phyloP scores from a whole-genome alignment of 2,113 vertebrate species.

The Brevimyrus niger region DNA sequence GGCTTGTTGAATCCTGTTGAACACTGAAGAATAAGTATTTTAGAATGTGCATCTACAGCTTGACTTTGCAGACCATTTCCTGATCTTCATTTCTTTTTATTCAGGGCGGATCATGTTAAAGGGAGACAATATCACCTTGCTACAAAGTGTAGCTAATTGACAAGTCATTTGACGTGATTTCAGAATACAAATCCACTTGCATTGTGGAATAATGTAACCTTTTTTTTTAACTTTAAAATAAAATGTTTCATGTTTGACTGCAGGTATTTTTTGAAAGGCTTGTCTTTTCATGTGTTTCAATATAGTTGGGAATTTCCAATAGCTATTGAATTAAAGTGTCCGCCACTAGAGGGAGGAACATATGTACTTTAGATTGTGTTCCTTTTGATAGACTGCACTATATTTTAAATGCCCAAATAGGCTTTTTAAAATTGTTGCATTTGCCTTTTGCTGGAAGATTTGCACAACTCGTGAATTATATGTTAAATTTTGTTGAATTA shows the following conservation, averaged over 20 bases:
- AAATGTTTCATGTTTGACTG: neutral
- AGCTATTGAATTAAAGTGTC: neutral
- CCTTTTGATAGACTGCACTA: neutral
- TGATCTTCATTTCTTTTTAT: slow-evolving; percentile 20
- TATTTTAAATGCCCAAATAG: neutral
- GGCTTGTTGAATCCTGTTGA: neutral
- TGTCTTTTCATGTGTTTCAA: neutral
- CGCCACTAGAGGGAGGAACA: neutral
- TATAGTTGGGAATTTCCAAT: neutral
- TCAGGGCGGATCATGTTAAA: slow-evolving; percentile 96
- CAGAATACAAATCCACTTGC: neutral
- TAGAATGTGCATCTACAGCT: neutral
- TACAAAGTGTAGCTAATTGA: slow-evolving; percentile 84
- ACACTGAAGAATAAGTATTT: neutral
- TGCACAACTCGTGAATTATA: neutral
- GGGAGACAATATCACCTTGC: slow-evolving; percentile 95
- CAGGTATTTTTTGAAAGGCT: neutral
- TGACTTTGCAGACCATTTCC: neutral
- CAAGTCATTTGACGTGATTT: neutral
- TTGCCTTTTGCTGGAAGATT: neutral
- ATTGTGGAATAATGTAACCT: neutral
- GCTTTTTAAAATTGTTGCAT: neutral
- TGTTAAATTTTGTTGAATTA: neutral
- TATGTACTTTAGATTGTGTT: neutral
- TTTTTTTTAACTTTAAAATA: neutral